Evolutionary conservation across 2,888 invertebrate genomes (phyloP).

Genomic region (Yponomeuta plumbellus): DNA sequence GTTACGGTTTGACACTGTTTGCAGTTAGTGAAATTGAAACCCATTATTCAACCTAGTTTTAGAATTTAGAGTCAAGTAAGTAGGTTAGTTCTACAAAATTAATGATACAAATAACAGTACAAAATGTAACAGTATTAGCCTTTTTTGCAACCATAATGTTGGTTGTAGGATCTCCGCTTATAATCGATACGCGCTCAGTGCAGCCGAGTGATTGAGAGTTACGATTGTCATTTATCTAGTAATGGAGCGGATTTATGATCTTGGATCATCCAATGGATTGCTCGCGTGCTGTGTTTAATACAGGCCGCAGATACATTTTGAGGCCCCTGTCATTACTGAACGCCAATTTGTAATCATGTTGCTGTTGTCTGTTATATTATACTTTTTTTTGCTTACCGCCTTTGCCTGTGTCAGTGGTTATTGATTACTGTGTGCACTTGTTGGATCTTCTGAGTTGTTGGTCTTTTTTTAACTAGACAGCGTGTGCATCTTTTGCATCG

Average conservation of each 20-base stretch:
- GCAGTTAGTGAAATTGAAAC: neutral
- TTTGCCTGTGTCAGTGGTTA: conserved; percentile 14
- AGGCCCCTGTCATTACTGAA: conserved; percentile 36
- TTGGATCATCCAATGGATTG: conserved; percentile 50
- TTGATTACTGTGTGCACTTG: conserved; percentile 17
- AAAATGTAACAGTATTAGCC: conserved; percentile 10
- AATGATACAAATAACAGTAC: neutral
- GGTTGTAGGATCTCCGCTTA: conserved; percentile 32
- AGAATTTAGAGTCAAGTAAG: neutral
- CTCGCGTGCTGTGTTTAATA: conserved; percentile 43
- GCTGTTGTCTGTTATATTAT: conserved; percentile 24
- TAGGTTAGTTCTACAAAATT: neutral
- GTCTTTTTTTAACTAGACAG: conserved; percentile 14
- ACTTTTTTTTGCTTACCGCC: conserved; percentile 1
- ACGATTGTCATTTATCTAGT: conserved; percentile 64
- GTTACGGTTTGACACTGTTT: neutral
- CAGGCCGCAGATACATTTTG: conserved; percentile 34
- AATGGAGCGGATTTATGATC: conserved; percentile 62
- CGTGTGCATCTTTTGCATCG: conserved; percentile 3
- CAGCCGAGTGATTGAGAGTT: conserved; percentile 58
- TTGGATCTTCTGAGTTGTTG: conserved; percentile 22
- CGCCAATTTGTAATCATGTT: conserved; percentile 44
- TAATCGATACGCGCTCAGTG: conserved; percentile 39
- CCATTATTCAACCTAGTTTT: neutral
- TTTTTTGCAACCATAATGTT: conserved; percentile 35